Conservation (phyloP, 2,888 invertebrate genomes). For the Andricus quercusramuli region DNA sequence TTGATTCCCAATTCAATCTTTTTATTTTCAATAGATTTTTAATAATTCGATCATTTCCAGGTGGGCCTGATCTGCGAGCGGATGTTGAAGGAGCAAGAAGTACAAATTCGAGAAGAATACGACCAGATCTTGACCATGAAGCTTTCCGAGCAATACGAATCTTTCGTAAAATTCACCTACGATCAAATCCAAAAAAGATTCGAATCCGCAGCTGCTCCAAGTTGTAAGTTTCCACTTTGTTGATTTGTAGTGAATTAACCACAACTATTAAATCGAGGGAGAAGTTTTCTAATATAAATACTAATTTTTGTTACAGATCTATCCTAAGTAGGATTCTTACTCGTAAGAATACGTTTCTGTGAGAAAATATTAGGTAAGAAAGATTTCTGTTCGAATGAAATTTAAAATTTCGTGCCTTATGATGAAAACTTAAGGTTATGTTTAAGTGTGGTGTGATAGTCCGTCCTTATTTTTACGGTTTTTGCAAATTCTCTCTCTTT, state of each 20-base stretch:
- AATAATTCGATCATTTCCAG: conserved; percentile 78
- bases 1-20: neutral
- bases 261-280: neutral
- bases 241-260: neutral
- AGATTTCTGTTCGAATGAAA: neutral
- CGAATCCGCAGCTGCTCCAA: conserved; percentile 75
- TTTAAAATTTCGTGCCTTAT: neutral
- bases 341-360: conserved; percentile 71
- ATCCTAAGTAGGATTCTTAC: conserved; percentile 74
- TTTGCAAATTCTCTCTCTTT: too few species aligned
- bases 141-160: conserved; percentile 98
- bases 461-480: too few species aligned
- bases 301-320: conserved; percentile 68
- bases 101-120: conserved; percentile 95
- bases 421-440: neutral
- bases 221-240: conserved; percentile 67
- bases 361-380: conserved; percentile 72
- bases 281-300: neutral
- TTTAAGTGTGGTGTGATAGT: neutral
- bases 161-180: conserved; percentile 98
- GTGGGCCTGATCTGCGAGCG: conserved; percentile 98
- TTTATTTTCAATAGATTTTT: conserved; percentile 25
- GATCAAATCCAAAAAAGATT: conserved; percentile 92
- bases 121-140: conserved; percentile 95
- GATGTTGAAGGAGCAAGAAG: conserved; percentile 97